Base-by-base conservation (phyloP, 53 echinoderm and acorn worm genomes). In the Mesocentrotus franciscanus region DNA sequence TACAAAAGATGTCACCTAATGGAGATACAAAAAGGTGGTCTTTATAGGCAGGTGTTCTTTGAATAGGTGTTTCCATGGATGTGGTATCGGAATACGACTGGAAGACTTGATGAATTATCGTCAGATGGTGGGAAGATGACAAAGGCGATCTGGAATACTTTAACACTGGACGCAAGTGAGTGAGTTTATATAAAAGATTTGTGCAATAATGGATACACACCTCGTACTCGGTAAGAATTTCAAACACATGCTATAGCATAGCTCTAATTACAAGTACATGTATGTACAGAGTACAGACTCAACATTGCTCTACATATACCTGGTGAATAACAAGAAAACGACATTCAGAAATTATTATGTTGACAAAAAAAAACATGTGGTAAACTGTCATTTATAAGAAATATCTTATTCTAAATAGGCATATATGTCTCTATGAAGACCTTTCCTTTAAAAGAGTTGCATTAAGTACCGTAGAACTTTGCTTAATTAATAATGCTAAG, bases 91-190 rank as follows among this genome's bases (percentile, higher is more conserved):
- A 33, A 12, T 13, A 76, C 12, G 10, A 42, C 20, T 81, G 81
- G 81, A 81, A 81, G 81, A 81, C 81, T 39, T 42, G 18, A 13
- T 76, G 33, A 81, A 81, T 39, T 81, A 81, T 81, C 36, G 18
- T 81, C 81, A 22, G 42, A 42, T 81, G 8, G 42, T 81, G 36
- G 36, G 81, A 81, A 81, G 9, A 4, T 81, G 22, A 36, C 18
- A 39, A 81, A 81, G 42, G 42, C 17, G 15, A 4, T 39, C 42
- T 39, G 33, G 81, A 81, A 81, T 81, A 27, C 42, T 33, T 12
- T 17, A 17, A 17, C 15, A 36, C 42, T 27, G 81, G 81, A 81
- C 42, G 81, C 81, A 81, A 81, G 22, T 42, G 20, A 36, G 22
- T 42, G 20, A 36, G 22, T 42, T 81, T 42, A 0, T 42, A 81